phyloP scores from a whole-genome alignment of 1,140 invertebrate species.

The Drosophila leontia region DNA sequence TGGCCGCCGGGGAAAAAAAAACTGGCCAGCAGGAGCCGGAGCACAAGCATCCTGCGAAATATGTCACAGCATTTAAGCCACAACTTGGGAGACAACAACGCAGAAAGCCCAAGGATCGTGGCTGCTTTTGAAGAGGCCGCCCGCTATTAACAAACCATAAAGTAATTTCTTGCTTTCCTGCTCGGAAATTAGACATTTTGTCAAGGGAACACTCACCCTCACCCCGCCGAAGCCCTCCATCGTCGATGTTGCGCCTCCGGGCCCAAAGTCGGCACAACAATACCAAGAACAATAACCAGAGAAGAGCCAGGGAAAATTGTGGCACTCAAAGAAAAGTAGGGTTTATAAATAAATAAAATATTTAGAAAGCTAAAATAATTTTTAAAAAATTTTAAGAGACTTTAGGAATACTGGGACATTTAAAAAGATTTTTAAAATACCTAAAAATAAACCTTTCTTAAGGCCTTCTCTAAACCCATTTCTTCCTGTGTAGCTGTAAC shows the following conservation, averaged over 20 bases:
- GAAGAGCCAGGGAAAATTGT: not conserved
- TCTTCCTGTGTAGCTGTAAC: not conserved
- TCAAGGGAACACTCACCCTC: constrained; percentile 75
- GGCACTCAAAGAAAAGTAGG: constrained; percentile 9
- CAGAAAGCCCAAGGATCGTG: constrained; percentile 46
- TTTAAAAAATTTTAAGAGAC: too few relatives aligned
- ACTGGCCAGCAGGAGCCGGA: constrained; percentile 20
- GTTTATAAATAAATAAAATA: not conserved
- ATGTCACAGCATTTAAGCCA: constrained; percentile 79
- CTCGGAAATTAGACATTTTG: constrained; percentile 84
- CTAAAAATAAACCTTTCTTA: not conserved
- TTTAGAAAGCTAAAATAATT: not conserved
- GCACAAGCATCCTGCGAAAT: constrained; percentile 43
- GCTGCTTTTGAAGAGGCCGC: constrained; percentile 61
- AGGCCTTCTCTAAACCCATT: not conserved
- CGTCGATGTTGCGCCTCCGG: constrained; percentile 36
- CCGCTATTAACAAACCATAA: constrained; percentile 82
- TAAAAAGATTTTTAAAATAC: not conserved
- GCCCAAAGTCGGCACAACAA: constrained; percentile 47
- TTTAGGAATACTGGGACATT: not conserved
- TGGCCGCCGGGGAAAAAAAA: constrained; percentile 18
- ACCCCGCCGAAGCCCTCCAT: constrained; percentile 2
- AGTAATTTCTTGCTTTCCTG: constrained; percentile 84
- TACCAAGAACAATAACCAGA: constrained; percentile 64
- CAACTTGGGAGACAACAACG: constrained; percentile 44